These are phyloP conservation scores for Podarcis lilfordi DNA, from an alignment of 2,797 vertebrate genomes.

Conservation along the genomic window DNA sequence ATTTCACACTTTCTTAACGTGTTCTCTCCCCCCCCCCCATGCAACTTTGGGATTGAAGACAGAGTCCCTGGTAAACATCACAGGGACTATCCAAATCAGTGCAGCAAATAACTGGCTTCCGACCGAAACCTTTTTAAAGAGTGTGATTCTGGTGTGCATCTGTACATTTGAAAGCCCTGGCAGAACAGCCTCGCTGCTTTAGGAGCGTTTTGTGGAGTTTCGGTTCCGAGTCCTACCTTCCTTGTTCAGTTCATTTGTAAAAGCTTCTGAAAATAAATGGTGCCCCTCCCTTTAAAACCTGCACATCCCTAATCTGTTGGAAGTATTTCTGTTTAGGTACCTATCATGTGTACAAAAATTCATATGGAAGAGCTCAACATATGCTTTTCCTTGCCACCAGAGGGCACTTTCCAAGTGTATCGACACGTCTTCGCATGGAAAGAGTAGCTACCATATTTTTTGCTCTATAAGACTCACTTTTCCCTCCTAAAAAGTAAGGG, in stretches of 20 bases:
- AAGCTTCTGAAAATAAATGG: neutral
- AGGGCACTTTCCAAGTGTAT: neutral
- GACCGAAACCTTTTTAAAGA: neutral
- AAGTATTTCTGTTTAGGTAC: rapidly evolving
- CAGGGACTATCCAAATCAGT: neutral
- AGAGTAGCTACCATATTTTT: neutral
- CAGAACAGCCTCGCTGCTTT: neutral
- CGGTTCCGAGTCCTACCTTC: neutral
- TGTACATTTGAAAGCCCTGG: neutral
- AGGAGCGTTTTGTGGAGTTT: neutral
- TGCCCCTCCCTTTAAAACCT: rapidly evolving
- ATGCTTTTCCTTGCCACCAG: neutral
- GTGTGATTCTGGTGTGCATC: neutral
- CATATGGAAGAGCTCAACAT: no score
- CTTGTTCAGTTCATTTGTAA: rapidly evolving
- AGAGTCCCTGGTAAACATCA: neutral
- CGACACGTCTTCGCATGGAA: slow-evolving; percentile 7
- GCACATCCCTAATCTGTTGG: neutral
- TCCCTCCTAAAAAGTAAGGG: no score
- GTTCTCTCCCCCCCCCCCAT: no score
- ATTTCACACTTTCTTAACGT: neutral
- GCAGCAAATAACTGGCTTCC: neutral
- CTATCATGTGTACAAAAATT: neutral
- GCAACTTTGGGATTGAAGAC: neutral
- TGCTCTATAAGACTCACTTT: no score